Evolutionary conservation across 2,888 invertebrate genomes (phyloP).

Genomic region (Cryptocephalus primarius): DNA sequence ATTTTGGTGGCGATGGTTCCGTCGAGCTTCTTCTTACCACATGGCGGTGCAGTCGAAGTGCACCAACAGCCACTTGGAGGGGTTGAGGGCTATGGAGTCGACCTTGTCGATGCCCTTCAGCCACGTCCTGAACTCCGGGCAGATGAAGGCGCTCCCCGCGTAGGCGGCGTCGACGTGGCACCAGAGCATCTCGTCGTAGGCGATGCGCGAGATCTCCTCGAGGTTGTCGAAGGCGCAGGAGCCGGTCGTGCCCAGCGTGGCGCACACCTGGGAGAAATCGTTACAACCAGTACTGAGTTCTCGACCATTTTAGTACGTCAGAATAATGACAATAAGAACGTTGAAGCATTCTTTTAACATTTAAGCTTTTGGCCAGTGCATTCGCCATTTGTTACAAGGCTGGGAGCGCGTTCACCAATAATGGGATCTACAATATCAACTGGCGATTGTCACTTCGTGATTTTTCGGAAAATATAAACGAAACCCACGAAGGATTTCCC

Average conservation of each 20-base stretch:
- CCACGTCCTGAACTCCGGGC: constrained; percentile 90
- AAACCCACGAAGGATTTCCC: too few relatives aligned
- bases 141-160: constrained; percentile 91
- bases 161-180: constrained; percentile 97
- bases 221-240: constrained; percentile 94
- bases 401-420: too few relatives aligned
- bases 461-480: background rate
- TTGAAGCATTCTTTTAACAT: background rate
- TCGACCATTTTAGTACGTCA: too few relatives aligned
- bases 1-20: too few relatives aligned
- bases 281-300: too few relatives aligned
- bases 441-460: background rate
- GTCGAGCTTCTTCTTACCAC: constrained; percentile 70
- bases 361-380: background rate
- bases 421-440: too few relatives aligned
- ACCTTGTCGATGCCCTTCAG: constrained; percentile 83
- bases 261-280: constrained; percentile 65
- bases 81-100: constrained; percentile 95
- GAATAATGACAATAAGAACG: too few relatives aligned
- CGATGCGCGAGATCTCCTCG: constrained; percentile 52
- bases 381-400: too few relatives aligned
- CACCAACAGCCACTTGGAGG: constrained; percentile 98
- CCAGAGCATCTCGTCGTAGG: constrained; percentile 79
- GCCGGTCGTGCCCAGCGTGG: constrained; percentile 92
- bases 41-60: constrained; percentile 98